Evolutionary conservation across 2,797 vertebrate genomes (phyloP), one percentile per base, ranked within the genome.

Genomic region (Artibeus jamaicensis): DNA sequence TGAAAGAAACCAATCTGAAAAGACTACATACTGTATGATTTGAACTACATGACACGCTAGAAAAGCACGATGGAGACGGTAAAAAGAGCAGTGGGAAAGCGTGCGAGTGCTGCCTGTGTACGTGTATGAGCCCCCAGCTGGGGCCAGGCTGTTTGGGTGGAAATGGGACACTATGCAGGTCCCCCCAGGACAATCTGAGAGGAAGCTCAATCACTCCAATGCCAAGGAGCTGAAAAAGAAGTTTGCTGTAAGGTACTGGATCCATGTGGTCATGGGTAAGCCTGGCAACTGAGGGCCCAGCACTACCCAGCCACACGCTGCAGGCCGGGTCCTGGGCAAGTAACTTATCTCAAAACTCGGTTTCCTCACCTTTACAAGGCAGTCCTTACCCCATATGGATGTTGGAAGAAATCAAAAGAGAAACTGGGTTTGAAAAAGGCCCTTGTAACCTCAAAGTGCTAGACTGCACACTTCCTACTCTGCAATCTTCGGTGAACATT

Each of bases 211-310:
- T 91, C 99, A 99, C 0, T 99, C 99, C 86, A 99, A 99, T 29
- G 98, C 99, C 0, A 99, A 99, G 96, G 99, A 99, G 94, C 99
- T 99, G 32, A 99, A 99, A 98, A 99, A 99, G 98, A 99, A 99
- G 55, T 98, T 99, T 96, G 99, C 99, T 94, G 99, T 97, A 99
- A 99, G 99, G 99, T 99, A 98, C 97, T 83, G 59, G 86, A 50
- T 8, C 42, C 53, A 2, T 26, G 24, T 76, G 74, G 62, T 73
- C n/a, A 55, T 8, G 8, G 85, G n/a, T 59, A 15, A 34, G 81
- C 26, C 50, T n/a, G 59, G 71, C 32, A 18, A 3, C 3, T 8
- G 29, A 50, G 67, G 53, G 73, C 46, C 55, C 70, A 10, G 37
- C 29, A 10, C 71, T 32, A 59, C 76, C n/a, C 50, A 10, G 37